Conservation (phyloP, 2,888 invertebrate genomes). For the Pseudoips prasinana region DNA sequence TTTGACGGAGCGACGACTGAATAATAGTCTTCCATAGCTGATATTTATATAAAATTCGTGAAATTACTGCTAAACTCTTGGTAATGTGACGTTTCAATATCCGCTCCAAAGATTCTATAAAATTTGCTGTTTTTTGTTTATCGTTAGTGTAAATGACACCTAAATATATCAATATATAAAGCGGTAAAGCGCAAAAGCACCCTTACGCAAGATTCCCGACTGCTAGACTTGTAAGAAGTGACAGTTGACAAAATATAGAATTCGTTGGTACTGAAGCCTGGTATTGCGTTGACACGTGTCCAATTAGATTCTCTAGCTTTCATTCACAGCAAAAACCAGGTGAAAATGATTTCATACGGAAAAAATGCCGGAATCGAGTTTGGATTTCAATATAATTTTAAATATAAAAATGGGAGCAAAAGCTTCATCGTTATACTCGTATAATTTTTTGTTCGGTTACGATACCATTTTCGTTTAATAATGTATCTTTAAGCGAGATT, state of each 20-base stretch:
- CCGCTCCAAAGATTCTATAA: constrained; percentile 11
- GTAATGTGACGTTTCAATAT: constrained; percentile 22
- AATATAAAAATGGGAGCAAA: constrained; percentile 2
- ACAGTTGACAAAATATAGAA: constrained; percentile 37
- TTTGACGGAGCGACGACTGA: constrained; percentile 12
- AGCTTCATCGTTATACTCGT: too few relatives aligned
- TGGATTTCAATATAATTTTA: not conserved
- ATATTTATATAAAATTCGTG: not conserved
- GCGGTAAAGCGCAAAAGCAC: constrained; percentile 17
- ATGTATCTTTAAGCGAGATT: too few relatives aligned
- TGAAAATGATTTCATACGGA: constrained; percentile 27
- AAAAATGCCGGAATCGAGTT: constrained; percentile 12
- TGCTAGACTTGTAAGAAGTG: constrained; percentile 18
- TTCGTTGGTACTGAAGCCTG: constrained; percentile 32
- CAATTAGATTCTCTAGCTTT: constrained; percentile 43
- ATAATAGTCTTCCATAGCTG: not conserved
- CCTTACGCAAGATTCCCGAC: constrained; percentile 12
- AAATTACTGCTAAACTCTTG: constrained; percentile 16
- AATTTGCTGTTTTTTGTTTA: constrained; percentile 12
- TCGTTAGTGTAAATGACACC: constrained; percentile 1
- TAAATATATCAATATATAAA: constrained; percentile 13
- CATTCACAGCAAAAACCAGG: constrained; percentile 29
- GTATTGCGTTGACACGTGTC: constrained; percentile 42
- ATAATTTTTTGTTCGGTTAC: too few relatives aligned
- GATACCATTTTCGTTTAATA: too few relatives aligned